Evolutionary conservation across 2,888 invertebrate species (phyloP).

Genomic region (Osmoderma eremita): DNA sequence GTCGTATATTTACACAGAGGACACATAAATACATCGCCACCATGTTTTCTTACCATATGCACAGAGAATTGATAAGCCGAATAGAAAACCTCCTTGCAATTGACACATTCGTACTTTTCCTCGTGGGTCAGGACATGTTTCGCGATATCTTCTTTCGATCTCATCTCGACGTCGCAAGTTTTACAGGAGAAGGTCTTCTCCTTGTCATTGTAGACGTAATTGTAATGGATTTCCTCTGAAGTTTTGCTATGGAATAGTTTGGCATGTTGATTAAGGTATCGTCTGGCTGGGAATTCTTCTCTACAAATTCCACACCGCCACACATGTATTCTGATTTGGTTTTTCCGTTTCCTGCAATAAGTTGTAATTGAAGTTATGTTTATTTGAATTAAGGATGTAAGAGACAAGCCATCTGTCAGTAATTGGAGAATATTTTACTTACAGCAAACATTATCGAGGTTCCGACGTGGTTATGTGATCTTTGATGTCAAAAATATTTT

Average conservation of each 20-base stretch:
- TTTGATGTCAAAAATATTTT: no score
- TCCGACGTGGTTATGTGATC: no score
- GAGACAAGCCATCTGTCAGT: no score
- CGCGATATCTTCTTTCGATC: slow-evolving; percentile 44
- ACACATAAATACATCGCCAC: slow-evolving; percentile 55
- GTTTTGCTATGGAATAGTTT: slow-evolving; percentile 59
- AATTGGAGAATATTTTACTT: no score
- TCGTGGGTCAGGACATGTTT: slow-evolving; percentile 46
- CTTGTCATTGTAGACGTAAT: slow-evolving; percentile 51
- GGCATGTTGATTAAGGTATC: slow-evolving; percentile 65
- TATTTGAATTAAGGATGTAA: no score
- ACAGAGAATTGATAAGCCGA: slow-evolving; percentile 58
- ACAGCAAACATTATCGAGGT: no score
- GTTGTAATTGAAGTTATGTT: no score
- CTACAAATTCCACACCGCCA: slow-evolving; percentile 66
- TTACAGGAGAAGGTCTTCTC: slow-evolving; percentile 45
- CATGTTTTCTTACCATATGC: slow-evolving; percentile 56
- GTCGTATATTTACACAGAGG: slow-evolving; percentile 57
- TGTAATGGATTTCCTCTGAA: slow-evolving; percentile 35
- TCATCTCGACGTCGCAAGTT: slow-evolving; percentile 45
- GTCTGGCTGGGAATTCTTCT: slow-evolving; percentile 65
- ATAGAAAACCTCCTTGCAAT: slow-evolving; percentile 53
- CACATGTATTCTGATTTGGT: slow-evolving; percentile 2
- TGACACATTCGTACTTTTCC: slow-evolving; percentile 40
- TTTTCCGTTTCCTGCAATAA: slow-evolving; percentile 30